These are phyloP conservation scores for Otis tarda DNA, from an alignment of 2,113 vertebrate genomes.

Conservation along the genomic window DNA sequence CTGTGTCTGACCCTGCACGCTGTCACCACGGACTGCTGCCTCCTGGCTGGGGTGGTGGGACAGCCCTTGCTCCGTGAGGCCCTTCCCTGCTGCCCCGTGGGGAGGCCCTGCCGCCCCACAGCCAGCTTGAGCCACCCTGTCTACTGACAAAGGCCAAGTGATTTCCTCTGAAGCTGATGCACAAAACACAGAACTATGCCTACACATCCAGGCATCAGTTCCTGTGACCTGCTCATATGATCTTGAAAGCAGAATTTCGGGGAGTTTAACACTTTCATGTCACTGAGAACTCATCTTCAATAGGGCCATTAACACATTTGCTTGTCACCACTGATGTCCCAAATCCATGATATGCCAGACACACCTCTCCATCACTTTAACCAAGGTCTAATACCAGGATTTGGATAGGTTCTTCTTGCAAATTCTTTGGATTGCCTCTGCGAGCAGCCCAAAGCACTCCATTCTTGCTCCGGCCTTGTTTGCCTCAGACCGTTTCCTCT, in stretches of 20 bases:
- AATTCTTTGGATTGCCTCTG: not conserved
- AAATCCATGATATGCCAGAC: not conserved
- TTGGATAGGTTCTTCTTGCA: not conserved
- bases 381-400: not conserved
- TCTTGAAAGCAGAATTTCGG: not conserved
- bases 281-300: not conserved
- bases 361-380: not conserved
- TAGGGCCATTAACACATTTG: not conserved
- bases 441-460: not conserved
- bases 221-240: not conserved
- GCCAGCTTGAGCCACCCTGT: not conserved
- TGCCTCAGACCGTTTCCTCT: not conserved
- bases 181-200: not conserved
- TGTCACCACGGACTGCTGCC: not conserved
- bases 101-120: fast-evolving
- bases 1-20: not conserved
- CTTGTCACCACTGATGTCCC: not conserved
- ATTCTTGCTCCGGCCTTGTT: not conserved
- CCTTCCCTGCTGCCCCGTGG: fast-evolving
- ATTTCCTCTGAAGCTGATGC: not conserved
- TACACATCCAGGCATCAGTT: not conserved
- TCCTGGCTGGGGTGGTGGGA: fast-evolving
- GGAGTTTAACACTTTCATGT: not conserved
- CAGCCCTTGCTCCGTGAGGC: fast-evolving
- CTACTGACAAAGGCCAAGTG: not conserved